A percentile compares a stretch with the other conserved stretches of the same genome.
These are phyloP conservation scores for Meiosimyza decipiens DNA, from an alignment of 2,888 invertebrate genomes.

Conservation along the genomic window DNA sequence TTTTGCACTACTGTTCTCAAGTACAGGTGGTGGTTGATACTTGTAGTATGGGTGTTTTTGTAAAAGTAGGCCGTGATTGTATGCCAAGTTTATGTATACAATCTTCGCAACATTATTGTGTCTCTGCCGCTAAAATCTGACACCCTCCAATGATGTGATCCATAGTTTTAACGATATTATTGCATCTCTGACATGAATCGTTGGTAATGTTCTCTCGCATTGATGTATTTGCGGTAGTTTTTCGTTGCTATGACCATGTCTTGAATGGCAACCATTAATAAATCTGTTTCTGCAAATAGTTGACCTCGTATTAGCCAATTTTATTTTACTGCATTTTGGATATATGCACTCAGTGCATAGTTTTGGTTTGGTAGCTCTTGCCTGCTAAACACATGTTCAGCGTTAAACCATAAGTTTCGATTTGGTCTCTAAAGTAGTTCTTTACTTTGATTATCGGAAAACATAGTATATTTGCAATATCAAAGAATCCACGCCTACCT, in stretches of 20 bases:
- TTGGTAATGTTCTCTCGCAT: background rate
- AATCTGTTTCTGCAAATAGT: conserved; percentile 2
- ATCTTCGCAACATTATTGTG: background rate
- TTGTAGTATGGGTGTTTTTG: background rate
- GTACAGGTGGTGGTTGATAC: background rate
- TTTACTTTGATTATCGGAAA: background rate
- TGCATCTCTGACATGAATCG: background rate
- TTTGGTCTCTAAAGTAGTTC: background rate
- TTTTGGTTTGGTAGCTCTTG: background rate
- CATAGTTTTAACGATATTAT: background rate
- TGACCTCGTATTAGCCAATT: background rate
- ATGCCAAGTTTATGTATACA: no score
- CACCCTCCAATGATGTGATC: background rate
- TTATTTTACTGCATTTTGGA: background rate
- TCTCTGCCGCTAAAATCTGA: background rate
- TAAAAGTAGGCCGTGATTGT: background rate
- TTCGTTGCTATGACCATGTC: conserved; percentile 12
- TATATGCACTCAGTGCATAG: conserved; percentile 3
- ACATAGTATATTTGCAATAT: background rate
- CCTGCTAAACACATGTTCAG: background rate
- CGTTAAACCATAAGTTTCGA: background rate
- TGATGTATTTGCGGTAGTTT: background rate
- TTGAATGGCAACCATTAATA: conserved; percentile 6
- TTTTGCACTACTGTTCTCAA: background rate
- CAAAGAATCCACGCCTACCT: background rate